Conservation (phyloP, 2,113 vertebrate genomes). For the Pomatostomus ruficeps region DNA sequence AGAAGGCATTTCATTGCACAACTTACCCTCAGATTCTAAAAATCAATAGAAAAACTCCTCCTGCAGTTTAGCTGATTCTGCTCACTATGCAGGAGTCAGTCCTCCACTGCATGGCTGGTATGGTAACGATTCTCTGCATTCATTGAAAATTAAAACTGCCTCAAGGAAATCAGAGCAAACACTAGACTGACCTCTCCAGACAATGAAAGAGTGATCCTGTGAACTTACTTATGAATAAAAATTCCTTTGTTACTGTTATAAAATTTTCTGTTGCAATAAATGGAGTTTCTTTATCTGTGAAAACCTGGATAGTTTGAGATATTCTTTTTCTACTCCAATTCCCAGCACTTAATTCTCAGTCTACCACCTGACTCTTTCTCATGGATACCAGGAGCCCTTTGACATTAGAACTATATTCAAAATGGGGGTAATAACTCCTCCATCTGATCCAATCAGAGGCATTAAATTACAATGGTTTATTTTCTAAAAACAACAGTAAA, state of each 20-base stretch:
- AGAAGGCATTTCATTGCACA: background rate
- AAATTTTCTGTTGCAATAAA: background rate
- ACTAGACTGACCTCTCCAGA: background rate
- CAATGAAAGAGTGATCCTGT: background rate
- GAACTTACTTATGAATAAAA: background rate
- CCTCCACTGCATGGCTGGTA: background rate
- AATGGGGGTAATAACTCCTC: background rate
- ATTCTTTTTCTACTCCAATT: background rate
- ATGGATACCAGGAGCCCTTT: background rate
- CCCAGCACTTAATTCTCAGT: background rate
- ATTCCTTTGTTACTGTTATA: background rate
- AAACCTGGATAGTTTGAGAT: background rate
- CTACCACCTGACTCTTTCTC: background rate
- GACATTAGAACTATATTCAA: background rate
- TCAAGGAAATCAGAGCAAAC: background rate
- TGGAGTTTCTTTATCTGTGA: background rate
- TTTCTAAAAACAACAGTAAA: background rate
- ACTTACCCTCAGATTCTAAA: background rate
- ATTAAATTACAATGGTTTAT: background rate
- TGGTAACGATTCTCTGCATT: background rate
- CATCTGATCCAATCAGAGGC: background rate
- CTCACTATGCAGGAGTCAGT: background rate
- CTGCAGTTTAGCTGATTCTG: background rate
- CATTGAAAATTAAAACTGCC: background rate
- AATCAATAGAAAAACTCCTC: background rate